Evolutionary conservation across 2,888 invertebrate genomes (phyloP), one percentile per base, ranked within the genome.

Genomic region (Caenorhabditis becei): DNA sequence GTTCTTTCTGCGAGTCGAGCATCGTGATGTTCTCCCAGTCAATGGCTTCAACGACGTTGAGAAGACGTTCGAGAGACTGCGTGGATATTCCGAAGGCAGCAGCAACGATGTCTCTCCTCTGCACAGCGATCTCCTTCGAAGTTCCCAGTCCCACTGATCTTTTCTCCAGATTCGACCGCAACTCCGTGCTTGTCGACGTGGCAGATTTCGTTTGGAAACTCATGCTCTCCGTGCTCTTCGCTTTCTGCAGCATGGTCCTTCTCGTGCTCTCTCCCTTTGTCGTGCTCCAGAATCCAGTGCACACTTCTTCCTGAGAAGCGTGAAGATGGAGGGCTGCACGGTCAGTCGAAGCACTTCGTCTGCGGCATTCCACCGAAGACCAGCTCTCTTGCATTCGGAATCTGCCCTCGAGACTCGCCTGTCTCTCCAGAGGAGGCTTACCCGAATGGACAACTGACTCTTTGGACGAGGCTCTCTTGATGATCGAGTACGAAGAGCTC

Each of bases 201-300:
- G 51, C 20, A 16, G 79, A 61, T 18, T 62, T 61, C 2, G 79
- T 63, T 23, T 61, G 47, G 5, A 79, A 28, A 28, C 72, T 63
- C 67, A 79, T 79, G 44, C 67, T 67, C 28, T 79, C 79, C 14
- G 44, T 41, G 18, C 71, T 71, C 44, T 74, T 80, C 18, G 80
- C 62, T 47, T 80, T 80, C 11, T 80, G 80, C 5, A 74, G 61
- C 61, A 80, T 24, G 14, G 80, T 80, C 59, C 63, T 71, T 51
- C 77, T 24, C 5, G 80, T 77, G 32, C 62, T 62, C 66, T 80
- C 80, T 20, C 51, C 63, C 23, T 71, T 71, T 5, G 69, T 32
- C 16, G 84, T 82, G 24, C 54, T 75, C 84, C 84, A 84, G 75
- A 84, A 82, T 37, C 84, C 84, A 28, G 63, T 70, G 41, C 74